Percentiles rank a stretch among this genome's conserved stretches.
Evolutionary conservation across 1,140 invertebrate species (phyloP).

Genomic region (Parasteatoda tepidariorum): DNA sequence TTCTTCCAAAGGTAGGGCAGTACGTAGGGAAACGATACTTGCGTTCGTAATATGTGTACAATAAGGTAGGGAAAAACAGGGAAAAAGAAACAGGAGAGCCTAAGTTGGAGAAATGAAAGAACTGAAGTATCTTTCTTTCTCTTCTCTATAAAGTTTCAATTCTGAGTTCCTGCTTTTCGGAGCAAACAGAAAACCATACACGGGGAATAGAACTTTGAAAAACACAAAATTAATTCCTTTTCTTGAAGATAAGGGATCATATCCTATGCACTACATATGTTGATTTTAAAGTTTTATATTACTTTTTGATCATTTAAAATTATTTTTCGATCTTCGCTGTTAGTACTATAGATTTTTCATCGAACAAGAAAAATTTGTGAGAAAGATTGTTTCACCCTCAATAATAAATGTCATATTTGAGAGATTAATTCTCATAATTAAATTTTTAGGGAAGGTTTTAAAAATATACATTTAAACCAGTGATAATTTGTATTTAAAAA

Average conservation of each 20-base stretch:
- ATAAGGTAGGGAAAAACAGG: not conserved
- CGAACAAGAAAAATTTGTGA: too few species aligned
- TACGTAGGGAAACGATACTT: not conserved
- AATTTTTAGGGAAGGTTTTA: too few species aligned
- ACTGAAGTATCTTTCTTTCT: constrained; percentile 5
- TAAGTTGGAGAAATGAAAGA: not conserved
- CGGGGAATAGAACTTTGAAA: not conserved
- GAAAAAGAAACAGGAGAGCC: not conserved
- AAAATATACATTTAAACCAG: too few species aligned
- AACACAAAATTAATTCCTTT: constrained; percentile 32
- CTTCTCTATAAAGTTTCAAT: constrained; percentile 43
- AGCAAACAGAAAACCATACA: constrained; percentile 2
- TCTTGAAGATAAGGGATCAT: not conserved
- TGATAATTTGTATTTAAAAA: too few species aligned
- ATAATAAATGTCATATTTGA: too few species aligned
- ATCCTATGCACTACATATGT: not conserved
- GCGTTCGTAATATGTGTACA: not conserved
- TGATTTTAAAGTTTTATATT: not conserved
- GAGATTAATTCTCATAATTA: too few species aligned
- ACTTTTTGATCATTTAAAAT: not conserved
- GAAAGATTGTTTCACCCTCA: too few species aligned
- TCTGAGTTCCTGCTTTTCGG: not conserved
- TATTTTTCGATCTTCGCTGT: not conserved
- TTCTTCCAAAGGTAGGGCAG: not conserved
- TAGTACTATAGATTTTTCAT: too few species aligned